Percentiles rank a stretch among this genome's conserved stretches.
These are phyloP conservation scores for Neofelis nebulosa DNA, from an alignment of 2,113 vertebrate species.

Conservation along the genomic window DNA sequence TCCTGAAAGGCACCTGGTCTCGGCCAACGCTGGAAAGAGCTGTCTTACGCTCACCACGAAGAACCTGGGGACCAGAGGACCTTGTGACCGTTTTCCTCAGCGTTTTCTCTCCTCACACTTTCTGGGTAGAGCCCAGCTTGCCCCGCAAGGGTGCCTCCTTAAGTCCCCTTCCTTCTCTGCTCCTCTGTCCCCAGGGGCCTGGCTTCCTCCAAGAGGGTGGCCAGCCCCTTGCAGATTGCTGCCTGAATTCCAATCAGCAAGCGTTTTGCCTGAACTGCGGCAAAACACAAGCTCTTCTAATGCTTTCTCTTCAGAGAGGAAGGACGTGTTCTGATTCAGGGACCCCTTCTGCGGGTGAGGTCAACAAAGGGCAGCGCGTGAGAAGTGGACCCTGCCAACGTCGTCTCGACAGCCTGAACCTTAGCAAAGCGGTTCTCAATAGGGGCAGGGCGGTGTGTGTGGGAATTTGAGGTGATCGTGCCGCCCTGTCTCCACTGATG, in stretches of 20 bases:
- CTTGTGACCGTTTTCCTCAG: background rate
- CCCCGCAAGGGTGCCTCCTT: background rate
- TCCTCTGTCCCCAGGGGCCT: background rate
- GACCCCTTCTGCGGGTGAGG: background rate
- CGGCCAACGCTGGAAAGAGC: background rate
- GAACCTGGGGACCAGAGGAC: background rate
- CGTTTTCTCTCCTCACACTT: background rate
- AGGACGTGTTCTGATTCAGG: background rate
- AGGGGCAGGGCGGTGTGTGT: background rate
- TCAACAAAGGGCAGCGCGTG: background rate
- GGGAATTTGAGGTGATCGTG: background rate
- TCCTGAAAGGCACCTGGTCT: background rate
- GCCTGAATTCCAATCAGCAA: background rate
- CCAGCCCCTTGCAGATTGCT: background rate
- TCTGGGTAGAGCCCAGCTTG: background rate
- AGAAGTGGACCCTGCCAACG: background rate
- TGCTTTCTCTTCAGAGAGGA: background rate
- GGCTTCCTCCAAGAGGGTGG: background rate
- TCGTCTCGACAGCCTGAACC: background rate
- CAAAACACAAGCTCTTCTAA: background rate
- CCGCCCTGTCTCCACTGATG: background rate
- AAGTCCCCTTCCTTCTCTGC: background rate
- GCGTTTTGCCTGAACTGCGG: background rate
- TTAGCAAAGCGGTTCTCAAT: background rate
- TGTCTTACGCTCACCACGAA: background rate